Percentiles rank a stretch among this genome's conserved stretches.
Conservation (phyloP, 2,888 invertebrate species). For the Rhabditoides inermis region DNA sequence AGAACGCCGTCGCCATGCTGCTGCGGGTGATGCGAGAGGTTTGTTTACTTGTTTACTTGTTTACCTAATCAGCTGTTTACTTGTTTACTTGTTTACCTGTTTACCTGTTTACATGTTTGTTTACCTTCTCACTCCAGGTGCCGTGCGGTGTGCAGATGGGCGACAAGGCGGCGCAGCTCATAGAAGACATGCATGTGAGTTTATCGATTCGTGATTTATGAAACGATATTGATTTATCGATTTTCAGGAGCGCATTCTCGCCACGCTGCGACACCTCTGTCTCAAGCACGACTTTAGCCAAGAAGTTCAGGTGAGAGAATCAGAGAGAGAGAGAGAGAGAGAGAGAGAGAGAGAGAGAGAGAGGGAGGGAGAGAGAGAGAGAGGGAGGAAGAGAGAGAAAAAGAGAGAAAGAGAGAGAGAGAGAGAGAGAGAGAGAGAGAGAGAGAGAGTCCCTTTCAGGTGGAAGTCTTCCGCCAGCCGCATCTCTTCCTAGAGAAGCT, state of each 20-base stretch:
- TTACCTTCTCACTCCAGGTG: too few relatives aligned
- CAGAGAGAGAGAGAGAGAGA: background rate
- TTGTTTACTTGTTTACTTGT: too few relatives aligned
- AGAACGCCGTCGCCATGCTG: constrained; percentile 22
- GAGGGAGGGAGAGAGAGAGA: too few relatives aligned
- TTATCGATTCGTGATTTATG: background rate
- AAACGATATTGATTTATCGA: background rate
- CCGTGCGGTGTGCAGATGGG: too few relatives aligned
- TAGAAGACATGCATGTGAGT: constrained; percentile 18
- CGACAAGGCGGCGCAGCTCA: constrained; percentile 14
- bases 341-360: too few relatives aligned
- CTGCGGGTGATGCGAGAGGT: constrained; percentile 22
- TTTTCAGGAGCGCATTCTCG: constrained; percentile 34
- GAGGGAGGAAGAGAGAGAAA: too few relatives aligned
- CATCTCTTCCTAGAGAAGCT: constrained; percentile 31
- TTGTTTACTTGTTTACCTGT: too few relatives aligned
- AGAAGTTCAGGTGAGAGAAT: constrained; percentile 19
- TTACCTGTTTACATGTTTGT: too few relatives aligned
- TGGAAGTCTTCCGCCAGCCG: constrained; percentile 14
- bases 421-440: too few relatives aligned
- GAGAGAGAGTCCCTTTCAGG: too few relatives aligned
- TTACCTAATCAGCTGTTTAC: too few relatives aligned
- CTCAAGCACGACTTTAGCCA: constrained; percentile 19
- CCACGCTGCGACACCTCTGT: constrained; percentile 29
- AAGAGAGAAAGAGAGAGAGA: too few relatives aligned